Evolutionary conservation across 2,113 vertebrate genomes (phyloP).

Genomic region (Brachyistius frenatus): DNA sequence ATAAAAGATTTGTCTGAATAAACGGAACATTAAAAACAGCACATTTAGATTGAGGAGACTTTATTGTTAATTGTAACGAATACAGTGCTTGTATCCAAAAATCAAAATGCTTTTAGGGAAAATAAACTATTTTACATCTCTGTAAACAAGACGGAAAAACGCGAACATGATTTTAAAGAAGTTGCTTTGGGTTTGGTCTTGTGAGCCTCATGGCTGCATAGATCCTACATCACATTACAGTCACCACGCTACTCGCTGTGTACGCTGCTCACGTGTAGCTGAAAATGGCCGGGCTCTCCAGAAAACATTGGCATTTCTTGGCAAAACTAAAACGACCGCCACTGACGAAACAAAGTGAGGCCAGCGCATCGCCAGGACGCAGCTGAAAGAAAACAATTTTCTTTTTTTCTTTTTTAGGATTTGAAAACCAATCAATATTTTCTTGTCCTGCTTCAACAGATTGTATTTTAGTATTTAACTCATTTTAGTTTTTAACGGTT

Average conservation of each 20-base stretch:
- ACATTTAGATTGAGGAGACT: conserved; percentile 34
- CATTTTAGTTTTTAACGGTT: too few species aligned
- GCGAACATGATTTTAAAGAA: conserved; percentile 16
- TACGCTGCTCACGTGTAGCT: background rate
- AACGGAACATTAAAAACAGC: conserved; percentile 64
- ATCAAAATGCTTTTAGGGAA: conserved; percentile 58
- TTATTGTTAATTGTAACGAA: conserved; percentile 57
- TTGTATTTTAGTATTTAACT: too few species aligned
- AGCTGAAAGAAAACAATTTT: background rate
- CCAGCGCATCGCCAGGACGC: conserved; percentile 36
- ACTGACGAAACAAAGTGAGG: conserved; percentile 6
- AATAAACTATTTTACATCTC: conserved; percentile 75
- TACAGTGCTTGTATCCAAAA: conserved; percentile 63
- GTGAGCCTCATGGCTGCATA: conserved; percentile 54
- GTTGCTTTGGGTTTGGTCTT: conserved; percentile 67
- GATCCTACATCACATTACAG: conserved; percentile 22
- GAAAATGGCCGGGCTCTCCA: conserved; percentile 11
- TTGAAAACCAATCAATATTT: too few species aligned
- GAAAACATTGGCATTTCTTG: conserved; percentile 5
- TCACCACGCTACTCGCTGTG: background rate
- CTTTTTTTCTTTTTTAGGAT: too few species aligned
- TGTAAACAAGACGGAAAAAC: conserved; percentile 64
- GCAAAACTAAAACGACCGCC: background rate
- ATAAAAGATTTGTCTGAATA: conserved; percentile 80
- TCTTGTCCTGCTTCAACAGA: too few species aligned